A percentile compares a stretch with the other conserved stretches of the same genome.
Evolutionary conservation across 2,113 vertebrate species (phyloP).

Genomic region (Sturnira hondurensis): DNA sequence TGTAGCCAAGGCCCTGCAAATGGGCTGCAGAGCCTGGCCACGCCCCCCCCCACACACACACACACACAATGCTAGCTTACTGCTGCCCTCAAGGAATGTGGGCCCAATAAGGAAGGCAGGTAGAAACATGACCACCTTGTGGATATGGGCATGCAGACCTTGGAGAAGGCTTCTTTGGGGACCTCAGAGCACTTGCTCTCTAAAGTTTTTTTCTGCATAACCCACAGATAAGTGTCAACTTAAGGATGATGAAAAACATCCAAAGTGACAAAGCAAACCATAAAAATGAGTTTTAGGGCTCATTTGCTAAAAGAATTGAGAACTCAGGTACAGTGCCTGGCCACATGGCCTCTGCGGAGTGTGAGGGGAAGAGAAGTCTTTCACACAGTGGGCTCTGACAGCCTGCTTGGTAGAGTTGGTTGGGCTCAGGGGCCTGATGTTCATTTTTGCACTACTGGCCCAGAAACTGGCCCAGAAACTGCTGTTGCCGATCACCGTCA

Average conservation of each 20-base stretch:
- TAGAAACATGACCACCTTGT: neutral
- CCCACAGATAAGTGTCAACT: neutral
- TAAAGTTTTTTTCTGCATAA: neutral
- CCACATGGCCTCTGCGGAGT: neutral
- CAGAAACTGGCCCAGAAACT: neutral
- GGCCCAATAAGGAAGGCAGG: neutral
- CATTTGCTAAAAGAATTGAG: neutral
- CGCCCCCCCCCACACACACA: neutral
- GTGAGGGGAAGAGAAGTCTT: neutral
- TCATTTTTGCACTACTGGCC: neutral
- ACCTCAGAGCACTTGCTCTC: neutral
- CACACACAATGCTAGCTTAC: neutral
- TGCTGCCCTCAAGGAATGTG: neutral
- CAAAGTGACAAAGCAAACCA: neutral
- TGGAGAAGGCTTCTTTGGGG: neutral
- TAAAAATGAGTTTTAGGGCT: neutral
- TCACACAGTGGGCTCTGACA: neutral
- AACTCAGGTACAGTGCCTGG: neutral
- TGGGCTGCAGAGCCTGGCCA: neutral
- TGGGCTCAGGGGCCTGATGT: neutral
- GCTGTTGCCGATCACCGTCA: neutral
- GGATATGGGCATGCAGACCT: neutral
- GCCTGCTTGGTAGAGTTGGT: neutral
- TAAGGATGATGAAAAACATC: neutral
- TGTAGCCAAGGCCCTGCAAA: neutral